Evolutionary conservation across 2,888 invertebrate genomes (phyloP).

Genomic region (Apamea crenata): DNA sequence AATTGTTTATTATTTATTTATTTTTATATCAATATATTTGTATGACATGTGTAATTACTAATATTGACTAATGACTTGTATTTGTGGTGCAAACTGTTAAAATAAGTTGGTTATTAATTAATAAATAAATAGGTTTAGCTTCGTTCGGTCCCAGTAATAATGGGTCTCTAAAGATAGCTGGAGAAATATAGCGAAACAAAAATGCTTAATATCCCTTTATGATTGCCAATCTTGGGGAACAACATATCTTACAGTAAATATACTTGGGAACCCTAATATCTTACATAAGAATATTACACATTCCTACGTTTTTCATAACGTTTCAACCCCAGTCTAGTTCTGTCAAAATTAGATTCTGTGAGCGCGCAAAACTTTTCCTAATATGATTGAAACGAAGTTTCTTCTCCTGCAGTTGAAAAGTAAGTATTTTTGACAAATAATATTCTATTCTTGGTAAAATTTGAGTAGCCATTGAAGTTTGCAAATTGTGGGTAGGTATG

Average conservation of each 20-base stretch:
- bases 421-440: not conserved
- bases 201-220: not conserved
- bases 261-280: not conserved
- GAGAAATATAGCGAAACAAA: not conserved
- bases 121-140: too few relatives aligned
- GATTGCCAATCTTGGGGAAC: not conserved
- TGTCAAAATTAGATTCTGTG: conserved; percentile 32
- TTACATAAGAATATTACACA: conserved; percentile 24
- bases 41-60: too few relatives aligned
- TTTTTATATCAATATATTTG: too few relatives aligned
- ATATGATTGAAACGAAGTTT: conserved; percentile 24
- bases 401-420: conserved; percentile 3
- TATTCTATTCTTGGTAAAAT: not conserved
- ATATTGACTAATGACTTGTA: too few relatives aligned
- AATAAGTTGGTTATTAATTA: too few relatives aligned
- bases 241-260: not conserved
- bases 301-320: conserved; percentile 23
- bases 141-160: too few relatives aligned
- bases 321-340: not conserved
- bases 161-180: too few relatives aligned
- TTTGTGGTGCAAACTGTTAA: too few relatives aligned
- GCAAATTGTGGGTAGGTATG: not conserved
- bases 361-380: conserved; percentile 25
- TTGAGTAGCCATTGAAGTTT: not conserved
- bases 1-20: too few relatives aligned